Evolutionary conservation across 2,113 vertebrate genomes (phyloP), one percentile per base, ranked within the genome.

Genomic region (Perca flavescens): DNA sequence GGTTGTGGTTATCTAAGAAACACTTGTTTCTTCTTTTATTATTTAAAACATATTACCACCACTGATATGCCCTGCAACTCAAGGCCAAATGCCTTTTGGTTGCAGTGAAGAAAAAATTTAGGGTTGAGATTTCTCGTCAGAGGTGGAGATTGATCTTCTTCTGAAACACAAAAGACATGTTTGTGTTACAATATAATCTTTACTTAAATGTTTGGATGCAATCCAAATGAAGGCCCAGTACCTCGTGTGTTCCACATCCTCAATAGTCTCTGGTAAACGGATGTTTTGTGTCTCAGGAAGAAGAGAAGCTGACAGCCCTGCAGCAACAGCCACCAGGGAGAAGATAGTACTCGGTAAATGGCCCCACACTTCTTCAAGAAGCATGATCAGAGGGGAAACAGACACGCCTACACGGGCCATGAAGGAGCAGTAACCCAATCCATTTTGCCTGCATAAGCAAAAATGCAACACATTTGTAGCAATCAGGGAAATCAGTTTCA

Each of bases 221-320:
- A 12, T 77, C 25, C 6, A 46, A 66, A 69, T 31, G 2, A 22
- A 40, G 12, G 6, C 1, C 5, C 34, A 16, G 3, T 77, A 96
- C 96, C 95, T 94, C 21, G 77, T 90, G 63, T 84, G 77, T 67
- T 96, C 95, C 73, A 96, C 90, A 0, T 96, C 96, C 74, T 96
- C 93, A 61, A 97, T 94, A 12, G 95, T 96, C 80, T 97, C 95
- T 28, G 95, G 96, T n/a, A 96, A 86, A n/a, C 82, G 88, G 3
- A 88, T 52, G 16, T 90, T 86, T 12, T 11, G 36, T 21, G 91
- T 12, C 94, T 97, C 93, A 71, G 87, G 82, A n/a, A 90, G 85
- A 69, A 83, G 70, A 64, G 2, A 77, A 36, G 88, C 57, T 10
- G 72, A 40, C 13, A 86, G 21, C 1, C 63, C 68, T 36, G 47